Base-by-base conservation (phyloP, 2,888 invertebrate genomes). In the Nymphalis c-album region DNA sequence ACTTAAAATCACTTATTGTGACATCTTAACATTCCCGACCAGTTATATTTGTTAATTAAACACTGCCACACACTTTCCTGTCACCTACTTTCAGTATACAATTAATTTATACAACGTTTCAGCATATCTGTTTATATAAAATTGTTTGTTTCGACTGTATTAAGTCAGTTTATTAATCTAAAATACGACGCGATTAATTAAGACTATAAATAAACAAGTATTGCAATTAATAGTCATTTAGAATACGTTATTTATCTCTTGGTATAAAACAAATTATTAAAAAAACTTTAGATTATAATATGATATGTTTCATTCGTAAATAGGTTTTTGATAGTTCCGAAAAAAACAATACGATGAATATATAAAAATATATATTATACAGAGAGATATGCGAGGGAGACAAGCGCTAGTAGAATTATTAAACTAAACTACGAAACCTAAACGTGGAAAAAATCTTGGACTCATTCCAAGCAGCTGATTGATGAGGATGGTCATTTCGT, bases 401-500 rank as follows among this genome's bases (percentile, higher is more conserved):
- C 86, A 85, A 83, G 83, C 80, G 81, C 83, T 82, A 81, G 85
- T 84, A 80, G 82, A 88, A 90, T 88, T 87, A 90, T 86, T 85
- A 83, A 85, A 87, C 87, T 86, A 88, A 91, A 89, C 90, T 90
- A 86, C 83, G 82, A 89, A 90, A 91, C 86, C 87, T 91, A 91
- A 91, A 91, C 91, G 90, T 90, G 89, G 90, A 91, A 92, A 91
- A 91, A 92, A 91, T 88, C 81, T 92, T 92, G 91, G 92, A 90
- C 83, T 76, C 80, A 80, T 78, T 90, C 92, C 92, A 92, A 92
- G 87, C 88, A 90, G 90, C 90, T 92, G 92, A 92, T 92, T 91
- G 92, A 92, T 92, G 92, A 91, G 92, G 92, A 91, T 92, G 92
- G 92, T 90, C 92, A 92, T 91, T 90, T 91, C 86, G 91, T 88